Evolutionary conservation across 2,888 invertebrate species (phyloP).

Genomic region (Marasmarcha lunaedactyla): DNA sequence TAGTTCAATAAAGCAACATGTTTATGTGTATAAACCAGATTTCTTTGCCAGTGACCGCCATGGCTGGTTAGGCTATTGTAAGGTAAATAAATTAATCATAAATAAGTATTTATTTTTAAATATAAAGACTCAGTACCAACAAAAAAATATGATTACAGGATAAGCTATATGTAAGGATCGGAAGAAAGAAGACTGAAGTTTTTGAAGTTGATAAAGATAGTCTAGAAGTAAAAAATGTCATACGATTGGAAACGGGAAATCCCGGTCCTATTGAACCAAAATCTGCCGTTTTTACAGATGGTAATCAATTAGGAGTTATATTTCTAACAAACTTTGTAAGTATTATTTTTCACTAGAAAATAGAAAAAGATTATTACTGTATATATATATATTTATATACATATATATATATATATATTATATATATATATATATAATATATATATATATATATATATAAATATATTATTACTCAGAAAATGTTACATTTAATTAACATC

Average conservation of each 20-base stretch:
- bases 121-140: too few relatives aligned
- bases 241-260: slow-evolving; percentile 41
- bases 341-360: slow-evolving; percentile 10
- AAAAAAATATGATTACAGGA: slow-evolving; percentile 56
- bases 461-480: too few relatives aligned
- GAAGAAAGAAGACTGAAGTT: slow-evolving; percentile 57
- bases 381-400: too few relatives aligned
- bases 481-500: too few relatives aligned
- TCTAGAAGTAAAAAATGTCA: slow-evolving; percentile 38
- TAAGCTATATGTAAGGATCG: slow-evolving; percentile 82
- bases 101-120: neutral
- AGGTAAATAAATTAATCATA: slow-evolving; percentile 60
- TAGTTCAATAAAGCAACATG: slow-evolving; percentile 91
- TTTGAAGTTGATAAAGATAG: slow-evolving; percentile 54
- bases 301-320: slow-evolving; percentile 63
- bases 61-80: slow-evolving; percentile 89
- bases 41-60: slow-evolving; percentile 84
- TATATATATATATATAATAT: neutral
- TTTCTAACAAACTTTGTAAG: slow-evolving; percentile 52
- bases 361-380: neutral
- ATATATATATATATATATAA: too few relatives aligned
- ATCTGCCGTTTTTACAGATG: slow-evolving; percentile 52
- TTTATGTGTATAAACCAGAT: slow-evolving; percentile 82
- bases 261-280: slow-evolving; percentile 37
- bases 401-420: too few relatives aligned